Evolutionary conservation across 1,140 invertebrate species (phyloP).

Genomic region (Eriosoma lanigerum): DNA sequence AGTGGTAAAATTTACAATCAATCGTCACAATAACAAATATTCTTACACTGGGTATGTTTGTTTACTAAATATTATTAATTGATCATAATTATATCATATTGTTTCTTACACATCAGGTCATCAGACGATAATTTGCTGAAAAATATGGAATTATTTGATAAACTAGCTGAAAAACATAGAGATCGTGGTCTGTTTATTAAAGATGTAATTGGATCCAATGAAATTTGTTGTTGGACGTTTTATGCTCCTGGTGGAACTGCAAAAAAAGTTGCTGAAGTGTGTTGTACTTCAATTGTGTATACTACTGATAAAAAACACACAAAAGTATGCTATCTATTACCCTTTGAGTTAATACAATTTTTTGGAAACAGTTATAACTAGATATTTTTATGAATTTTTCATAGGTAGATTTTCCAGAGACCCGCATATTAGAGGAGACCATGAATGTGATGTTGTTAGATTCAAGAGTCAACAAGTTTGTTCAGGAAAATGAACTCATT

Average conservation of each 20-base stretch:
- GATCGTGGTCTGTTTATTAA: constrained; percentile 96
- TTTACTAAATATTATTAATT: neutral
- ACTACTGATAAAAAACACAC: constrained; percentile 98
- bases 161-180: constrained; percentile 91
- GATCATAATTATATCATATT: neutral
- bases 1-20: constrained; percentile 94
- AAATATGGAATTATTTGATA: constrained; percentile 98
- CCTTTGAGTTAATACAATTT: neutral
- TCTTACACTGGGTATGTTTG: constrained; percentile 83
- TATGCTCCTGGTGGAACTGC: constrained; percentile 80
- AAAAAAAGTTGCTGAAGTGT: constrained; percentile 94
- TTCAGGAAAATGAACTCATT: constrained; percentile 93
- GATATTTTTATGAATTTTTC: neutral
- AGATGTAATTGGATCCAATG: constrained; percentile 95
- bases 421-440: constrained; percentile 97
- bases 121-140: constrained; percentile 98
- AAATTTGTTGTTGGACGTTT: constrained; percentile 99
- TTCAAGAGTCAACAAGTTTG: constrained; percentile 71
- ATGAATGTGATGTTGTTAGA: constrained; percentile 94
- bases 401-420: constrained; percentile 97
- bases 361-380: neutral
- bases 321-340: constrained; percentile 66
- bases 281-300: constrained; percentile 98
- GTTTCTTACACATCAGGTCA: constrained; percentile 64
- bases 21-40: constrained; percentile 99